phyloP scores from a whole-genome alignment of 2,797 vertebrate species.

The Alca torda region DNA sequence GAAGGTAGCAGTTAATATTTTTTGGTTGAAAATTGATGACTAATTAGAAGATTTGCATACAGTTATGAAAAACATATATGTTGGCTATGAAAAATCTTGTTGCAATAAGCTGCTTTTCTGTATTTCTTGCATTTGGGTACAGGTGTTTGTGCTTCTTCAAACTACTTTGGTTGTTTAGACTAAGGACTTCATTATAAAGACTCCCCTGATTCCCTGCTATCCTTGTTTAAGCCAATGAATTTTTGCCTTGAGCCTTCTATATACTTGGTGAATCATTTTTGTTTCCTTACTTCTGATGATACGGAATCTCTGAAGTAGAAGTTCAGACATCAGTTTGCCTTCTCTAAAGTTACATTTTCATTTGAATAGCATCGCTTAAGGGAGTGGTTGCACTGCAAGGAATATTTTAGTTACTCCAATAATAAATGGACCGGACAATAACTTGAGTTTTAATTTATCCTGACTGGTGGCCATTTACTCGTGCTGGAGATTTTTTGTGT shows the following conservation, averaged over 20 bases:
- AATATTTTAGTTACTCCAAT: not conserved
- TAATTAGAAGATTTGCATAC: not conserved
- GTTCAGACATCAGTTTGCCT: not conserved
- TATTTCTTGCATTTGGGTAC: not conserved
- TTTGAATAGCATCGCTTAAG: not conserved
- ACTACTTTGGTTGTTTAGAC: not conserved
- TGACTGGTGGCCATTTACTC: not conserved
- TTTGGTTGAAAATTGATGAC: not conserved
- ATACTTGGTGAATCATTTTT: not conserved
- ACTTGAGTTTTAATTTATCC: not conserved
- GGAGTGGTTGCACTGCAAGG: not conserved
- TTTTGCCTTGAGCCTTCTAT: not conserved
- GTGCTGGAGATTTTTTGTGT: not conserved
- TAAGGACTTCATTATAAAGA: not conserved
- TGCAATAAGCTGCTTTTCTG: not conserved
- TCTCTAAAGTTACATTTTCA: not conserved
- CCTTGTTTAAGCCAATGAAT: not conserved
- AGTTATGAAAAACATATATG: not conserved
- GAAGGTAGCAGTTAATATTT: not conserved
- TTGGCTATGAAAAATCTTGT: not conserved
- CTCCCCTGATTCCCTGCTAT: not conserved
- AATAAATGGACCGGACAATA: not conserved
- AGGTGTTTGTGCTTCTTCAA: not conserved
- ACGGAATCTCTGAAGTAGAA: not conserved
- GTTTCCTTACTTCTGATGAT: not conserved